These are phyloP conservation scores for Riparia riparia DNA, from an alignment of 2,113 vertebrate species.

Conservation along the genomic window DNA sequence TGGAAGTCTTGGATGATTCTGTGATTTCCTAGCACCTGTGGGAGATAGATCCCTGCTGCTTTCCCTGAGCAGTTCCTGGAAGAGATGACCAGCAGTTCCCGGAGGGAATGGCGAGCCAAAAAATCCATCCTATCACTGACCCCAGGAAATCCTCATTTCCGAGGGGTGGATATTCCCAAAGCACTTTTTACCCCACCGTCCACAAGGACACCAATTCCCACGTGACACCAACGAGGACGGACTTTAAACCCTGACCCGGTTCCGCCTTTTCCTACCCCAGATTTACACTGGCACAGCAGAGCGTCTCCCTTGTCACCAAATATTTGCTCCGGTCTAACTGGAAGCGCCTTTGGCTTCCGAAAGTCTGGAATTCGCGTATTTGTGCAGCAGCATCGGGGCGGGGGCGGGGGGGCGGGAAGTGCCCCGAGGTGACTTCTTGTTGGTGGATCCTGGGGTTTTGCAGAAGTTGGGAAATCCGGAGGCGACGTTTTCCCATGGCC, in stretches of 20 bases:
- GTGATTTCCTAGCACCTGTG: no score
- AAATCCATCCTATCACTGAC: background rate
- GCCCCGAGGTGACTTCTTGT: background rate
- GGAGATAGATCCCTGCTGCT: no score
- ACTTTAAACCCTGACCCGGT: background rate
- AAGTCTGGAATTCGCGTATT: background rate
- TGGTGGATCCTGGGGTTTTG: background rate
- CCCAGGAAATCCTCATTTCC: background rate
- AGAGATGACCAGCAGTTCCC: no score
- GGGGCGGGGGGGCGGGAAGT: background rate
- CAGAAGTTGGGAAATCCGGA: background rate
- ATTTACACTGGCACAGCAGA: background rate
- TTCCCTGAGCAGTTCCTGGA: no score
- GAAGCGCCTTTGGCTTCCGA: background rate
- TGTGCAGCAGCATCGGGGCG: background rate
- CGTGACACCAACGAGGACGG: rapidly evolving
- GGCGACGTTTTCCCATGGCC: background rate
- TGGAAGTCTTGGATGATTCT: no score
- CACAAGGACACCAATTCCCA: background rate
- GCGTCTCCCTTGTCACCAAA: background rate
- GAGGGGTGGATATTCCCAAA: background rate
- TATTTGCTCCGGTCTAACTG: background rate
- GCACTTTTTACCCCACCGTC: background rate
- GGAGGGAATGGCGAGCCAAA: no score
- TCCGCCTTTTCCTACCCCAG: background rate